phyloP scores from a whole-genome alignment of 2,797 vertebrate species.

The Strix occidentalis region DNA sequence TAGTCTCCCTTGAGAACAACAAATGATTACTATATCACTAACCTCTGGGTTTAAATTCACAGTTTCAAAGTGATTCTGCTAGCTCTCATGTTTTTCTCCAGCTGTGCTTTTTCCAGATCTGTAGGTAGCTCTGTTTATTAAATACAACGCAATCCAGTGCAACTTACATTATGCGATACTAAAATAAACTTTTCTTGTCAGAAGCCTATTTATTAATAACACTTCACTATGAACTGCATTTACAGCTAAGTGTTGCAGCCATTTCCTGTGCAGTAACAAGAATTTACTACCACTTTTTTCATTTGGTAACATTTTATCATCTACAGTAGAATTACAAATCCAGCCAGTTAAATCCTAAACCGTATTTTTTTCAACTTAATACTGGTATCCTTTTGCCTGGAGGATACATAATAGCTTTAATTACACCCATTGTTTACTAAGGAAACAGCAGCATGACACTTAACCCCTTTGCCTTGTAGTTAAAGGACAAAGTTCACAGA shows the following conservation, averaged over 20 bases:
- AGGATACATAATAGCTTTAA: constrained; percentile 48
- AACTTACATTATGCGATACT: background rate
- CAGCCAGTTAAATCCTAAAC: constrained; percentile 29
- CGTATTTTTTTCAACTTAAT: background rate
- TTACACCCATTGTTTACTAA: constrained; percentile 64
- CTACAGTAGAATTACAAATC: constrained; percentile 1
- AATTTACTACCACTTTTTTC: constrained; percentile 32
- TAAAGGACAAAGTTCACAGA: constrained; percentile 39
- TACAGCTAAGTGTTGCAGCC: constrained; percentile 30
- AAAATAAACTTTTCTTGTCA: constrained; percentile 58
- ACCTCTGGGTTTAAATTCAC: background rate
- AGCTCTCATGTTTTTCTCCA: background rate
- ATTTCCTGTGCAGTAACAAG: constrained; percentile 54
- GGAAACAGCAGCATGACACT: constrained; percentile 46
- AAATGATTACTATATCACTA: background rate
- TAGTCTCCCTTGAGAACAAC: background rate
- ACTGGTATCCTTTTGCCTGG: background rate
- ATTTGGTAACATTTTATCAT: constrained; percentile 40
- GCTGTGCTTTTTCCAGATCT: background rate
- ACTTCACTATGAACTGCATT: constrained; percentile 46
- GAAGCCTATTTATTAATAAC: constrained; percentile 45
- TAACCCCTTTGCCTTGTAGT: background rate
- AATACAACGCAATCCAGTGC: background rate
- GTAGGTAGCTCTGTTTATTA: background rate
- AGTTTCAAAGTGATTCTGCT: background rate